Evolutionary conservation across 2,888 invertebrate species (phyloP).

Genomic region (Frankliniella intonsa): DNA sequence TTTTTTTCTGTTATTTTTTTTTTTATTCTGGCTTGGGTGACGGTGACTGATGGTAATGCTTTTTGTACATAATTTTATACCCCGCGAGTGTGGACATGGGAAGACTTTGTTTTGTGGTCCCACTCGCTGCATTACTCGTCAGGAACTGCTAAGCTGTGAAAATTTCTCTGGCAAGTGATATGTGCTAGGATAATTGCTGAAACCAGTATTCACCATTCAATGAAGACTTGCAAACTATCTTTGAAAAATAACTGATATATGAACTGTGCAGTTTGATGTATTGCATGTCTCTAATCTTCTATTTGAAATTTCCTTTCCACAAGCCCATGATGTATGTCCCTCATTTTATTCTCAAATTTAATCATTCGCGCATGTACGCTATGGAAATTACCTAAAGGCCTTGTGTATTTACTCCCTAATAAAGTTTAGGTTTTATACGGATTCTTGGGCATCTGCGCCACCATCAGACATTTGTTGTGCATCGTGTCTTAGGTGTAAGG

Average conservation of each 20-base stretch:
- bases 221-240: neutral
- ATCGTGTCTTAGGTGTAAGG: too few relatives aligned
- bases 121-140: neutral
- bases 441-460: too few relatives aligned
- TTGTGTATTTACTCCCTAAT: neutral
- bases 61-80: slow-evolving; percentile 19
- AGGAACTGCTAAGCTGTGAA: neutral
- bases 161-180: neutral
- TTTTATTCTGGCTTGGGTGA: neutral
- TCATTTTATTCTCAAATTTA: neutral
- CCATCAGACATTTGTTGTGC: too few relatives aligned
- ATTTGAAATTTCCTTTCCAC: neutral
- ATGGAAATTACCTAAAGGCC: neutral
- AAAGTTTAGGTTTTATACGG: too few relatives aligned
- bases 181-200: neutral
- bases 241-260: neutral
- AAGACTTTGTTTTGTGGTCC: too few relatives aligned
- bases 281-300: too few relatives aligned
- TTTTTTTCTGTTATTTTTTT: neutral
- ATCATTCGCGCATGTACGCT: too few relatives aligned
- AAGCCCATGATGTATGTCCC: neutral
- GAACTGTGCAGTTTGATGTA: neutral
- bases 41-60: neutral
- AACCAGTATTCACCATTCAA: neutral
- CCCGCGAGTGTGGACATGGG: neutral